Conservation (phyloP, 2,888 invertebrate genomes). For the Schizotus pectinicornis region DNA sequence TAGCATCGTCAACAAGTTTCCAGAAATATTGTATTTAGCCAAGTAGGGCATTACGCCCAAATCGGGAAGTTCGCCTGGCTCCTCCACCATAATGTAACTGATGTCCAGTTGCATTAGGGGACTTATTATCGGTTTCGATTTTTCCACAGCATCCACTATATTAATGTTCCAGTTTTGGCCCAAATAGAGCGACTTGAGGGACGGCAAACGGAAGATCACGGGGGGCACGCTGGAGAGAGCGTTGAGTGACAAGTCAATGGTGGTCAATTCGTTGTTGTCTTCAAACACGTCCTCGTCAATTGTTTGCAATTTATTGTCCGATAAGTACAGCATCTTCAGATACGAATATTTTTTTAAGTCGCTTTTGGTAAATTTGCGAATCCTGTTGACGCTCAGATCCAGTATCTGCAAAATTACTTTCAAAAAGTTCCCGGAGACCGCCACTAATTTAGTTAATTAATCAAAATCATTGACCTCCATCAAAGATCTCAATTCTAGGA, state of each 20-base stretch:
- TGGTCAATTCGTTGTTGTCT: conserved; percentile 43
- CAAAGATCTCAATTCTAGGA: too few species aligned
- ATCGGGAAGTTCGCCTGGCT: conserved; percentile 44
- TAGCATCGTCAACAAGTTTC: conserved; percentile 44
- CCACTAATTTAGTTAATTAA: background rate
- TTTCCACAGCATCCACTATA: conserved; percentile 48
- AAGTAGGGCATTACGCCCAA: conserved; percentile 49
- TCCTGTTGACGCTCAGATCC: conserved; percentile 51
- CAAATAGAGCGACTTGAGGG: conserved; percentile 50
- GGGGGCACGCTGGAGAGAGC: conserved; percentile 47
- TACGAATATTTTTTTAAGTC: conserved; percentile 47
- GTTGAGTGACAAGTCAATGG: conserved; percentile 51
- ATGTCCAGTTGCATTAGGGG: conserved; percentile 51
- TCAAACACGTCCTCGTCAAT: conserved; percentile 49
- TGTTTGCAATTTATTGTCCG: conserved; percentile 49
- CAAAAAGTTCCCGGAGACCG: background rate
- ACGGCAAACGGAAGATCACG: conserved; percentile 50
- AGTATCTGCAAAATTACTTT: conserved; percentile 44
- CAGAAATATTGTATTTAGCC: conserved; percentile 49
- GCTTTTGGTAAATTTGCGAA: conserved; percentile 46
- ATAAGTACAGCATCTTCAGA: conserved; percentile 53
- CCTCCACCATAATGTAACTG: conserved; percentile 45
- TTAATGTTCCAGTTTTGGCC: conserved; percentile 53
- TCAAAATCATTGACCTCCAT: too few species aligned
- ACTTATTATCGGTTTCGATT: conserved; percentile 48